Evolutionary conservation across 1,140 invertebrate species (phyloP), one percentile per base, ranked within the genome.

Genomic region (Bombus consobrinus): DNA sequence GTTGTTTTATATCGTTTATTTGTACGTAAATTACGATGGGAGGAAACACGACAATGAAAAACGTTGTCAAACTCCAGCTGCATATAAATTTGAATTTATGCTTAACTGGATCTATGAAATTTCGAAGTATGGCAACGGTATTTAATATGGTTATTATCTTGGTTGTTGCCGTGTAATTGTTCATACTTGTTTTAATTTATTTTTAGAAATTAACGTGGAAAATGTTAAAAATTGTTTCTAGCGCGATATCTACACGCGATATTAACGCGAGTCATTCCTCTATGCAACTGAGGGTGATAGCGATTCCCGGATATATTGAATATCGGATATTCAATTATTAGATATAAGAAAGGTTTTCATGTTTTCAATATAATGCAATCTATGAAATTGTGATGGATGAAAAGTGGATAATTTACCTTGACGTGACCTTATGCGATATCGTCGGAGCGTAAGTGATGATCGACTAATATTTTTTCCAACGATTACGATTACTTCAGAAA

Each of bases 21-120:
- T 47, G 22, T 4, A 9, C 0, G n/a, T 3, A 8, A 2, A 37
- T 9, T 6, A 22, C 3, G 22, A 18, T 12, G 15, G 9, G 5
- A 6, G 0, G 13, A 3, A 32, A 9, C 9, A 8, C 4, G 10
- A 10, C 3, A 4, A 34, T 3, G 13, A 32, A 3, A 0, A 34
- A 9, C 8, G 71, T 39, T 1, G 25, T 5, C 9, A 59, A 81
- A 0, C 32, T n/a, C 37, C 13, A 59, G 5, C 8, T n/a, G 25
- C 41, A 28, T 15, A 87, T 5, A 25, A 59, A 66, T 59, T 28
- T 77, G 1, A 25, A 10, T 4, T 57, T 39, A 13, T 34, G 10
- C 9, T 47, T 73, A 8, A 28, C 32, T 22, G 69, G 47, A 59
- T 83, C 57, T 18, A 76, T 6, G 25, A 57, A 72, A 32, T 18